phyloP scores from a whole-genome alignment of 2,113 vertebrate genomes.

The Epinephelus fuscoguttatus region DNA sequence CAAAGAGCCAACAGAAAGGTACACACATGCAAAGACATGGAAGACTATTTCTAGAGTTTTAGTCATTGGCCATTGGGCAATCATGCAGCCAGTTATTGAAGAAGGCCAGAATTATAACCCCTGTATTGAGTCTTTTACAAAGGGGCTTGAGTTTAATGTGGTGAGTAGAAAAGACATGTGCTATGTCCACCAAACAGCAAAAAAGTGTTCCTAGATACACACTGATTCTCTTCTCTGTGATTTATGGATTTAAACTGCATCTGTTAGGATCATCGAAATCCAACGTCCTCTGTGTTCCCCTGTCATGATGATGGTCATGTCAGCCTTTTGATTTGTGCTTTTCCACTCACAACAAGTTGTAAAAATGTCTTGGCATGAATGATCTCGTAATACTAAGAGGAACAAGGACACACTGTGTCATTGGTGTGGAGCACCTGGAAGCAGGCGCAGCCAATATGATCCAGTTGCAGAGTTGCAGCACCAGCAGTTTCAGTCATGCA shows the following conservation, averaged over 20 bases:
- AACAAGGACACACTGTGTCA: slow-evolving; percentile 43
- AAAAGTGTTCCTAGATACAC: background rate
- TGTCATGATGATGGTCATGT: slow-evolving; percentile 26
- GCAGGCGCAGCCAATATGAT: slow-evolving; percentile 12
- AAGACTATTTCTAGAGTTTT: background rate
- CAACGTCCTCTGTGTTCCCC: slow-evolving; percentile 12
- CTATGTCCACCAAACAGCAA: background rate
- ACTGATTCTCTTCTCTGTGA: background rate
- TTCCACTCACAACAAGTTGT: slow-evolving; percentile 36
- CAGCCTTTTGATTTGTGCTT: slow-evolving; percentile 37
- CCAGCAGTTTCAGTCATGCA: background rate
- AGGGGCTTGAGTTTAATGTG: background rate
- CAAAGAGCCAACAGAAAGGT: slow-evolving; percentile 52
- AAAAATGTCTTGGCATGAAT: slow-evolving; percentile 47
- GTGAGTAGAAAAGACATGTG: background rate
- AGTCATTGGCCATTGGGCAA: background rate
- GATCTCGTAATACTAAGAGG: slow-evolving; percentile 32
- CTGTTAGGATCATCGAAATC: slow-evolving; percentile 21
- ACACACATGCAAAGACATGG: slow-evolving; percentile 41
- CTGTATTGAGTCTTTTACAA: background rate
- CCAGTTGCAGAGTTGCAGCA: slow-evolving; percentile 1
- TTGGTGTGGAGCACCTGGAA: slow-evolving; percentile 3
- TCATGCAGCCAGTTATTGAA: slow-evolving; percentile 1
- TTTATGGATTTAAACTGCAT: slow-evolving; percentile 14
- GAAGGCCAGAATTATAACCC: background rate